Base-by-base conservation (phyloP, 2,113 vertebrate genomes). In the Motacilla alba region DNA sequence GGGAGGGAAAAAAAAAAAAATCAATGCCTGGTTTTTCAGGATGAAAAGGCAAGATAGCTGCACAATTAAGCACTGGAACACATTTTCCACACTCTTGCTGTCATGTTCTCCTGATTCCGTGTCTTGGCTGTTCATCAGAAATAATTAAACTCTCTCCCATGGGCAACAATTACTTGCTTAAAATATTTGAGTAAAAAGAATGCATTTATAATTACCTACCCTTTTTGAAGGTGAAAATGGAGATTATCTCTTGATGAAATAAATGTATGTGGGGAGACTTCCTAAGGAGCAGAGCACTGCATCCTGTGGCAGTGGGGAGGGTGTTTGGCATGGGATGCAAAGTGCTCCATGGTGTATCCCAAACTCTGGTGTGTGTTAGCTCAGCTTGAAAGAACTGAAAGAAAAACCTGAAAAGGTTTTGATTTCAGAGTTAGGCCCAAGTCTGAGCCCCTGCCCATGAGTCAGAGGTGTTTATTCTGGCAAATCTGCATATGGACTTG, bases 101-200 rank as follows among this genome's bases (percentile, higher is more conserved):
- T 98, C 97, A 91, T 96, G 94, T 97, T 97, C 96, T 97, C 93
- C 76, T 74, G 92, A 96, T 98, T 95, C 96, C 16, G 68, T 90
- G 95, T 96, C 97, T 95, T 93, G 79, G 91, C 96, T 98, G 97
- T 95, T 98, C 97, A 94, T 98, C 97, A 97, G 97, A 98, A 98
- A 97, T 98, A 98, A 98, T 98, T 98, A 98, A 98, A 98, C 96
- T 97, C 94, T 96, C 96, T 98, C 98, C 98, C 98, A 96, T 96
- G 97, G 97, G 98, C 97, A 97, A 98, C 98, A 98, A 98, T 98
- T 98, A 98, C 96, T 97, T 95, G 95, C 97, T 97, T 97, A 97
- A 98, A 98, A 97, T 97, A 98, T 97, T 97, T 97, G 97, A 98
- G 94, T 92, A 96, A 97, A 96, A 96, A 97, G 96, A 97, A 97